These are phyloP conservation scores for Stegostoma tigrinum DNA, from an alignment of 2,113 vertebrate species.

Conservation along the genomic window DNA sequence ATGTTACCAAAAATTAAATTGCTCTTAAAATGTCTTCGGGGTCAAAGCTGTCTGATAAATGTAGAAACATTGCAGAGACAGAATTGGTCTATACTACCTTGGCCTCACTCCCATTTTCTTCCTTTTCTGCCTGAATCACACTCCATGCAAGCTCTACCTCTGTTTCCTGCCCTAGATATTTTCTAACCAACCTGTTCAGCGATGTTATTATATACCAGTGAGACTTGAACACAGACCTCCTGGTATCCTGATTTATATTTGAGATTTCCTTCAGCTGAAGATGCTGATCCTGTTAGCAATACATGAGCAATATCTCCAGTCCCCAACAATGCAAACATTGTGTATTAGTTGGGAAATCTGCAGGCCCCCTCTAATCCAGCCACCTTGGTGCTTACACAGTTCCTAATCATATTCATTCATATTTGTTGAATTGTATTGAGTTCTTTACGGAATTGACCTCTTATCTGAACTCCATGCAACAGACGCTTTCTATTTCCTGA, in stretches of 20 bases:
- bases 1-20: no score
- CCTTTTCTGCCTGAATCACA: not conserved
- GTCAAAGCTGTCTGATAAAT: not conserved
- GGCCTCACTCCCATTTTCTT: not conserved
- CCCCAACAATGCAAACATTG: not conserved
- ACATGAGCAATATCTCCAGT: not conserved
- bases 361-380: not conserved
- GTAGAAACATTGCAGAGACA: not conserved
- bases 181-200: no score
- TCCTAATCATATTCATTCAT: not conserved
- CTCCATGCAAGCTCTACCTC: not conserved
- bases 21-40: not conserved
- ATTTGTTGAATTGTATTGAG: not conserved
- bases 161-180: not conserved
- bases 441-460: not conserved
- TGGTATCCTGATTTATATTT: not conserved
- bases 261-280: not conserved
- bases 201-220: no score
- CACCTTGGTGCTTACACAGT: not conserved
- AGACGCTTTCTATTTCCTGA: slow-evolving; percentile 9
- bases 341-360: not conserved
- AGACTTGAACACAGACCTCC: no score
- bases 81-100: not conserved
- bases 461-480: not conserved
- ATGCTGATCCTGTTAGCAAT: not conserved